Evolutionary conservation across 2,888 invertebrate species (phyloP).

Genomic region (Leucoma salicis): DNA sequence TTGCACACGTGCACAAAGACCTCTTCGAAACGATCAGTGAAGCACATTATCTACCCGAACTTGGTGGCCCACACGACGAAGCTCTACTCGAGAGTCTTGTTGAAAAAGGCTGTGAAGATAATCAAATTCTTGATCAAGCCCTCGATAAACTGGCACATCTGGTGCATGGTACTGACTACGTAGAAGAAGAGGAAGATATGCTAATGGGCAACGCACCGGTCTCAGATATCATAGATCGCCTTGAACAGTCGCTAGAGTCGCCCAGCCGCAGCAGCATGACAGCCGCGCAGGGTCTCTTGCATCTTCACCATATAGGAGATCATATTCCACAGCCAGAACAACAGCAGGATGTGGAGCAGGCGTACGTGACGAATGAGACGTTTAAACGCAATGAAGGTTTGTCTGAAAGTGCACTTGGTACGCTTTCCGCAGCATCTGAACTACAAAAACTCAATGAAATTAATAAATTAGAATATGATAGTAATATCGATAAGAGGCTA

Average conservation of each 20-base stretch:
- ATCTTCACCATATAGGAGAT: slow-evolving; percentile 66
- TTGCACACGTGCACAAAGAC: slow-evolving; percentile 64
- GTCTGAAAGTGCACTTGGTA: slow-evolving; percentile 51
- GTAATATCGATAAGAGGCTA: slow-evolving; percentile 58
- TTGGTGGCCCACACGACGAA: slow-evolving; percentile 74
- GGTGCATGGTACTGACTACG: slow-evolving; percentile 67
- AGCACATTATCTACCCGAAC: slow-evolving; percentile 72
- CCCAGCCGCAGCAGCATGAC: slow-evolving; percentile 70
- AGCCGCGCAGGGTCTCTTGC: slow-evolving; percentile 69
- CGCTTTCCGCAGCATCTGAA: slow-evolving; percentile 43
- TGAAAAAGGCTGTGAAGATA: slow-evolving; percentile 84
- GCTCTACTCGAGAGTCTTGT: slow-evolving; percentile 83
- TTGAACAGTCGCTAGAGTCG: slow-evolving; percentile 83
- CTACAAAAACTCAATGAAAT: slow-evolving; percentile 44
- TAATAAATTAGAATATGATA: slow-evolving; percentile 54
- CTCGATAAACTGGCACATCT: slow-evolving; percentile 70
- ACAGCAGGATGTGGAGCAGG: slow-evolving; percentile 61
- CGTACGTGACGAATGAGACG: slow-evolving; percentile 61
- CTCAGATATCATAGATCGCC: slow-evolving; percentile 83
- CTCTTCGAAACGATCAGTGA: slow-evolving; percentile 76
- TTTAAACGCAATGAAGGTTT: slow-evolving; percentile 47
- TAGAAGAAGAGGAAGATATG: slow-evolving; percentile 74
- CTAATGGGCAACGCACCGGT: slow-evolving; percentile 72
- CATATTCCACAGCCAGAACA: slow-evolving; percentile 54
- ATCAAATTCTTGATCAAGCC: slow-evolving; percentile 74